These are phyloP conservation scores for Meandrusa payeni DNA, from an alignment of 2,888 invertebrate species.

Conservation along the genomic window DNA sequence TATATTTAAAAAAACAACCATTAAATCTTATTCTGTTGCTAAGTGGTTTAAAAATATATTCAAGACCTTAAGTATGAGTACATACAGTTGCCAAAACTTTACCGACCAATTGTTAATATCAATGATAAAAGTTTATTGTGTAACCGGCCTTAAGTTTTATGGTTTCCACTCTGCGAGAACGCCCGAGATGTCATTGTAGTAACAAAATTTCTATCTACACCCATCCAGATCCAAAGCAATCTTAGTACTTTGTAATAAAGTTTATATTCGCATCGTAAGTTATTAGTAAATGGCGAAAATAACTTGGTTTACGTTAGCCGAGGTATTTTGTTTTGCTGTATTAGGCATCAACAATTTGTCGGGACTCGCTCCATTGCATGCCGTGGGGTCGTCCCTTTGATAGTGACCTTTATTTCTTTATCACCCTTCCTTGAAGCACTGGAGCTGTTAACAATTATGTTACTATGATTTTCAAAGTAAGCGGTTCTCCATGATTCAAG, in stretches of 20 bases:
- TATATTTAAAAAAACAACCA: too few species aligned
- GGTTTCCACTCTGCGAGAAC: constrained; percentile 29
- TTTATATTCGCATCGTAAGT: constrained; percentile 15
- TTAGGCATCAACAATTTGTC: constrained; percentile 23
- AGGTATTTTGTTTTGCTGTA: constrained; percentile 24
- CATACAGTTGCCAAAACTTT: constrained; percentile 7
- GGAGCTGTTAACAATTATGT: too few species aligned
- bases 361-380: constrained; percentile 5
- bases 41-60: neutral
- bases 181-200: constrained; percentile 31
- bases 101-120: constrained; percentile 9
- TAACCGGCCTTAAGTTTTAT: constrained; percentile 29
- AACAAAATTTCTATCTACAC: constrained; percentile 15
- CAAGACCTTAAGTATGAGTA: neutral
- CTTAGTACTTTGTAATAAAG: constrained; percentile 14
- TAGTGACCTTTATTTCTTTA: constrained; percentile 21
- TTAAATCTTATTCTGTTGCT: constrained; percentile 1
- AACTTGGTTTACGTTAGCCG: constrained; percentile 11
- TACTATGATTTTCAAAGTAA: too few species aligned
- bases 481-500: too few species aligned
- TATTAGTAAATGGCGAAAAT: constrained; percentile 1
- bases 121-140: constrained; percentile 23
- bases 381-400: constrained; percentile 12
- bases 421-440: neutral
- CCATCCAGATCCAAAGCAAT: neutral